These are phyloP conservation scores for Alligator sinensis DNA, from an alignment of 2,113 vertebrate species.

Conservation along the genomic window DNA sequence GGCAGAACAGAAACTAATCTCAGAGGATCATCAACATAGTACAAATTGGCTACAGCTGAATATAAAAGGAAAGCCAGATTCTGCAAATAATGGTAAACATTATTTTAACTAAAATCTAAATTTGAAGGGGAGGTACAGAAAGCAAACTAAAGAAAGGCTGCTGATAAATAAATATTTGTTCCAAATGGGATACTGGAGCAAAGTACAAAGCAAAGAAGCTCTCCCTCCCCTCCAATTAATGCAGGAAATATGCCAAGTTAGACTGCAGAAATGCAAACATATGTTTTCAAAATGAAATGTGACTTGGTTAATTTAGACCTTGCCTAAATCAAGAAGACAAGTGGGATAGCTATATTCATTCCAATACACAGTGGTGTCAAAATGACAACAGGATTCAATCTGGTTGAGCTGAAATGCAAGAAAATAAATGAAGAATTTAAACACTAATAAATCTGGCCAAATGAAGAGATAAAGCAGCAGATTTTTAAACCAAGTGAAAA, in stretches of 20 bases:
- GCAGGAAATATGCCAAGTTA: conserved; percentile 58
- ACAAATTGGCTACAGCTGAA: not conserved
- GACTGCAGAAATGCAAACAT: conserved; percentile 71
- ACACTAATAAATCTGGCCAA: conserved; percentile 59
- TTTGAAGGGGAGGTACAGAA: conserved; percentile 57
- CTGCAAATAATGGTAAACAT: conserved; percentile 52
- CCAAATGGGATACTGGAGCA: conserved; percentile 47
- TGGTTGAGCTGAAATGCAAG: conserved; percentile 49
- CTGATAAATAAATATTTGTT: conserved; percentile 47
- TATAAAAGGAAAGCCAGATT: conserved; percentile 50
- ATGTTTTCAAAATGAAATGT: conserved; percentile 72
- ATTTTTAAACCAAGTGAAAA: conserved; percentile 29
- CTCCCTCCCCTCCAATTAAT: conserved; percentile 30
- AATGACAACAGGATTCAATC: conserved; percentile 54
- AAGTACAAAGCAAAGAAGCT: conserved; percentile 62
- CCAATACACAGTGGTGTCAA: conserved; percentile 51
- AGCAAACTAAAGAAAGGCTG: conserved; percentile 44
- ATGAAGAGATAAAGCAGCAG: conserved; percentile 29
- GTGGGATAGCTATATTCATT: conserved; percentile 65
- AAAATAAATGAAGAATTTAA: conserved; percentile 66
- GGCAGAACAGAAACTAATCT: not conserved
- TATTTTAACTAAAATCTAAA: conserved; percentile 40
- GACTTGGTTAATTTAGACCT: conserved; percentile 73
- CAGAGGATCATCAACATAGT: conserved; percentile 6
- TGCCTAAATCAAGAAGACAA: conserved; percentile 64